Conservation (phyloP, 1,140 invertebrate genomes). For the Drosophila bifasciata region DNA sequence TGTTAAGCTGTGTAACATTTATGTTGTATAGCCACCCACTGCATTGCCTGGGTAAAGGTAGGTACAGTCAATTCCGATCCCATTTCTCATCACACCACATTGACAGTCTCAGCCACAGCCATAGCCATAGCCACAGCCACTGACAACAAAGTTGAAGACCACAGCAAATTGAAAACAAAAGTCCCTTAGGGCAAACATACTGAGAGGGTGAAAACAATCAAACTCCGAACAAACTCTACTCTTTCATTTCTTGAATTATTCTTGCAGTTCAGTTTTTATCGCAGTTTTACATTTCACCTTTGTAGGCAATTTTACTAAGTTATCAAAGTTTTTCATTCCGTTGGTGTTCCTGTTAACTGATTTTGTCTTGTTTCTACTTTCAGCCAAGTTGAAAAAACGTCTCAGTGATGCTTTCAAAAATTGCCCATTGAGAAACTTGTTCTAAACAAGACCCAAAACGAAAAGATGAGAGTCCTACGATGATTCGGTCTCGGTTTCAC, state of each 20-base stretch:
- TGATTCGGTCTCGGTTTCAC: slow-evolving; percentile 65
- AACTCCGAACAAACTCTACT: slow-evolving; percentile 51
- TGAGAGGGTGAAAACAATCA: slow-evolving; percentile 42
- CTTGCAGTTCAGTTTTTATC: slow-evolving; percentile 25
- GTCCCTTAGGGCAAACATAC: slow-evolving; percentile 55
- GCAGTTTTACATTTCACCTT: slow-evolving; percentile 42
- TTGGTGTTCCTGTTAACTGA: slow-evolving; percentile 53
- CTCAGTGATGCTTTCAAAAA: slow-evolving; percentile 83
- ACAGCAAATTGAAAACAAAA: slow-evolving; percentile 33
- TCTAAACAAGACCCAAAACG: slow-evolving; percentile 49
- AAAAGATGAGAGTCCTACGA: slow-evolving; percentile 31
- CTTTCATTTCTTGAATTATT: slow-evolving; percentile 47
- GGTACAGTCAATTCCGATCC: slow-evolving; percentile 53
- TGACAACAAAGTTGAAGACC: slow-evolving; percentile 28
- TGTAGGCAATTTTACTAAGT: slow-evolving; percentile 56
- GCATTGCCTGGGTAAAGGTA: slow-evolving; percentile 52
- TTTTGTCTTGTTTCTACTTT: slow-evolving; percentile 74
- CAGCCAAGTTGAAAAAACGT: slow-evolving; percentile 83
- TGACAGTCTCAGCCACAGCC: slow-evolving; percentile 15
- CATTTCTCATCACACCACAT: slow-evolving; percentile 36
- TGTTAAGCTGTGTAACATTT: slow-evolving; percentile 25
- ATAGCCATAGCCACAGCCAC: slow-evolving; percentile 31
- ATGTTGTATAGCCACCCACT: slow-evolving; percentile 21
- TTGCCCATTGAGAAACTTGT: slow-evolving; percentile 81
- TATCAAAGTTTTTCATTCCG: slow-evolving; percentile 25